These are phyloP conservation scores for Amphilophus citrinellus DNA, from an alignment of 2,113 vertebrate genomes.

Conservation along the genomic window DNA sequence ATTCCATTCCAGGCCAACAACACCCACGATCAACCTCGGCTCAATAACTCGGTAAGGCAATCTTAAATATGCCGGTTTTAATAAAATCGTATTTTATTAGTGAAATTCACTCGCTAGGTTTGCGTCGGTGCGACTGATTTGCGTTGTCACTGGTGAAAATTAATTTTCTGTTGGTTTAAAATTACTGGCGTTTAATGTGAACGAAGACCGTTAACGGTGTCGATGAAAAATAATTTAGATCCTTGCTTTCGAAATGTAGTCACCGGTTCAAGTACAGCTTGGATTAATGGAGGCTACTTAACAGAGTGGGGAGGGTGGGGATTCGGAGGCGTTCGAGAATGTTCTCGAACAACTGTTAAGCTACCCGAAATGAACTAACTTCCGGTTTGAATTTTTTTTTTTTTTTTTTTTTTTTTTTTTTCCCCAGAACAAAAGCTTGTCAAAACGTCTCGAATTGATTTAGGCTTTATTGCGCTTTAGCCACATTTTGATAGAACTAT, in stretches of 20 bases:
- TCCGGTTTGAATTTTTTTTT: slow-evolving; percentile 19
- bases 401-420: neutral
- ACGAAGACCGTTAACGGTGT: neutral
- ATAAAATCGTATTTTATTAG: neutral
- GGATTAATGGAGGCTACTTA: neutral
- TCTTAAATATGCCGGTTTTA: neutral
- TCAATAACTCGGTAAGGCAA: slow-evolving; percentile 47
- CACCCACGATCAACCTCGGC: neutral
- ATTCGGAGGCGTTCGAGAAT: slow-evolving; percentile 44
- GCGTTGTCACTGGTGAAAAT: neutral
- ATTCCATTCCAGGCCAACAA: slow-evolving; percentile 19
- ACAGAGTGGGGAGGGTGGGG: slow-evolving; percentile 2
- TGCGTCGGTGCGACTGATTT: neutral
- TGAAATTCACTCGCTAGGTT: neutral
- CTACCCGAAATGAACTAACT: neutral
- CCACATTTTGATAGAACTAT: neutral
- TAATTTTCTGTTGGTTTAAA: no score
- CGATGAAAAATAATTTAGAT: accelerated
- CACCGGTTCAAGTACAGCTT: neutral
- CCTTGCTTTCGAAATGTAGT: neutral
- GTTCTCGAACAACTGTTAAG: slow-evolving; percentile 46
- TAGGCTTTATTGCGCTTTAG: neutral
- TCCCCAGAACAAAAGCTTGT: neutral
- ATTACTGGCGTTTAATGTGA: neutral
- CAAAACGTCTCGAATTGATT: accelerated